These are phyloP conservation scores for Trichomalopsis sarcophagae DNA, from an alignment of 1,140 invertebrate species.

Conservation along the genomic window DNA sequence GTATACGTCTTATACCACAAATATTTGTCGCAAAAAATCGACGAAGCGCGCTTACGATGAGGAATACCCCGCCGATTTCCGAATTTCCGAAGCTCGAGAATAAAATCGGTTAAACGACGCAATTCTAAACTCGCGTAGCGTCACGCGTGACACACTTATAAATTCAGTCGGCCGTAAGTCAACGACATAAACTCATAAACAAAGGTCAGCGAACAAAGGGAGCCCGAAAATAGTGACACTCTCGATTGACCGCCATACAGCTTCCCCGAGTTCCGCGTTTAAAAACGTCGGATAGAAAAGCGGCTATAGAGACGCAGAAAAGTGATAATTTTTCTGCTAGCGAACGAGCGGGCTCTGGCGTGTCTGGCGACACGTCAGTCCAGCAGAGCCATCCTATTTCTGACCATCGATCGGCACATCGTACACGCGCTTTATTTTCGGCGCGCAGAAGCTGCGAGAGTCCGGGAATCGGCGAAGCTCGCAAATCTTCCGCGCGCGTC, in stretches of 20 bases:
- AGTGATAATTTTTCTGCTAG: slow-evolving; percentile 22
- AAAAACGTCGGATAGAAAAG: slow-evolving; percentile 4
- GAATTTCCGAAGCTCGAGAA: not conserved
- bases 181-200: not conserved
- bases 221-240: not conserved
- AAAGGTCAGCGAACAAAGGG: not conserved
- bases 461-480: slow-evolving; percentile 63
- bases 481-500: slow-evolving; percentile 36
- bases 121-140: not conserved
- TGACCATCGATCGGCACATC: slow-evolving; percentile 63
- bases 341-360: not conserved
- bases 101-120: not conserved
- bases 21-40: too few species aligned
- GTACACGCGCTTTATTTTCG: slow-evolving; percentile 64
- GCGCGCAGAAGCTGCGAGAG: slow-evolving; percentile 58
- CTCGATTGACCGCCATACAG: not conserved
- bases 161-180: too few species aligned
- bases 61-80: too few species aligned
- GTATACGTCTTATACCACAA: too few species aligned
- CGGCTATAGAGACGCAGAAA: not conserved
- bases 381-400: slow-evolving; percentile 62
- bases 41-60: too few species aligned
- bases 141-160: too few species aligned
- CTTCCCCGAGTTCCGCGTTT: not conserved
- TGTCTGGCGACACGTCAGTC: slow-evolving; percentile 36